Percentiles rank a stretch among this genome's conserved stretches.
These are phyloP conservation scores for Sorex maritimensis DNA, from an alignment of 2,797 vertebrate genomes.

Conservation along the genomic window DNA sequence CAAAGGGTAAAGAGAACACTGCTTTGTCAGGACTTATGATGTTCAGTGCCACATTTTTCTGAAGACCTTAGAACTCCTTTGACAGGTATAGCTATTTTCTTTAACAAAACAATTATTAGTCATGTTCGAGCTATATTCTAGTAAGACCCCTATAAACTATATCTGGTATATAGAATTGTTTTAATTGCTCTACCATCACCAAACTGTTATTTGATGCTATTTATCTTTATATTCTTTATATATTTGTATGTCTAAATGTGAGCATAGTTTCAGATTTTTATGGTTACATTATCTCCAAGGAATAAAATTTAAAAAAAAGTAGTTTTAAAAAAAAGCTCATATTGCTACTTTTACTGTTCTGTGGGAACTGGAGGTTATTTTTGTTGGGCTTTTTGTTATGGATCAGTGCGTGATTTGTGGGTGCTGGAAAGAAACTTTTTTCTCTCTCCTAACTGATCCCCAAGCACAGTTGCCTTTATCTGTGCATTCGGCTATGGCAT, in stretches of 20 bases:
- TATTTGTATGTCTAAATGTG: too few species aligned
- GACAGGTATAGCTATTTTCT: not conserved
- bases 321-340: not conserved
- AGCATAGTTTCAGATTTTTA: not conserved
- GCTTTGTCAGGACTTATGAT: not conserved
- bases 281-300: not conserved
- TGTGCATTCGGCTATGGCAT: not conserved
- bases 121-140: constrained; percentile 14
- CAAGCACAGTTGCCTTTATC: not conserved
- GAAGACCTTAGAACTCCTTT: not conserved
- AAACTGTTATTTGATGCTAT: not conserved
- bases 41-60: not conserved
- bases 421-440: constrained; percentile 1
- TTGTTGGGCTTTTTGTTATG: constrained; percentile 28
- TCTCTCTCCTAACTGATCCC: not conserved
- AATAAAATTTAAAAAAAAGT: constrained; percentile 36
- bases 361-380: not conserved
- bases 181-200: not conserved
- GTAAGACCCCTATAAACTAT: not conserved
- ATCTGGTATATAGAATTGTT: not conserved
- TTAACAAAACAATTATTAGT: not conserved
- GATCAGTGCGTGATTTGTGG: not conserved
- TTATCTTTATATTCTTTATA: not conserved
- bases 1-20: not conserved
- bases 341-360: constrained; percentile 42